Evolutionary conservation across 2,888 invertebrate species (phyloP).

Genomic region (Caradrina clavipalpis): DNA sequence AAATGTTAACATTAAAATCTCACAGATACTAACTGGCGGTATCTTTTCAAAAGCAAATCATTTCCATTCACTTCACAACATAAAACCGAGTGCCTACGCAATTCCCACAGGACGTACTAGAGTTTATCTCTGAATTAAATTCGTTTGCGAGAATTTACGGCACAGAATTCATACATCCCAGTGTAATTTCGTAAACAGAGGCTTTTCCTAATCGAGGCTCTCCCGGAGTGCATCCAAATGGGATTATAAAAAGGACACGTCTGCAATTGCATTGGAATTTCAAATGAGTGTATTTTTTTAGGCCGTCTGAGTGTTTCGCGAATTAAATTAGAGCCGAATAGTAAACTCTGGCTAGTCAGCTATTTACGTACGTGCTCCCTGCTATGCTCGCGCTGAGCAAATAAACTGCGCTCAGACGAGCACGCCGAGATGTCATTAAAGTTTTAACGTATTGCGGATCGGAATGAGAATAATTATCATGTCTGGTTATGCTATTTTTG

Average conservation of each 20-base stretch:
- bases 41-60: slow-evolving; percentile 43
- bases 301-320: slow-evolving; percentile 83
- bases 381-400: slow-evolving; percentile 46
- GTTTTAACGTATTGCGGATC: slow-evolving; percentile 42
- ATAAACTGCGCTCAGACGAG: slow-evolving; percentile 53
- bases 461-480: slow-evolving; percentile 33
- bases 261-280: slow-evolving; percentile 86
- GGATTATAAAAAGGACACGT: slow-evolving; percentile 84
- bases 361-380: slow-evolving; percentile 75
- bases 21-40: slow-evolving; percentile 17
- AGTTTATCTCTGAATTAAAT: slow-evolving; percentile 66
- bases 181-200: slow-evolving; percentile 71
- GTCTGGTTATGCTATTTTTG: slow-evolving; percentile 40
- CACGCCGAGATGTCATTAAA: slow-evolving; percentile 45
- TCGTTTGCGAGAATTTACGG: slow-evolving; percentile 58
- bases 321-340: slow-evolving; percentile 84
- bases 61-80: slow-evolving; percentile 45
- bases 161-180: slow-evolving; percentile 53
- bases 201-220: slow-evolving; percentile 69
- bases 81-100: slow-evolving; percentile 47
- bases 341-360: slow-evolving; percentile 72
- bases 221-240: slow-evolving; percentile 79
- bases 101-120: slow-evolving; percentile 41
- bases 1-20: slow-evolving; percentile 11
- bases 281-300: slow-evolving; percentile 88